Base-by-base conservation (phyloP, 2,113 vertebrate species). In the Chionodraco myersi region DNA sequence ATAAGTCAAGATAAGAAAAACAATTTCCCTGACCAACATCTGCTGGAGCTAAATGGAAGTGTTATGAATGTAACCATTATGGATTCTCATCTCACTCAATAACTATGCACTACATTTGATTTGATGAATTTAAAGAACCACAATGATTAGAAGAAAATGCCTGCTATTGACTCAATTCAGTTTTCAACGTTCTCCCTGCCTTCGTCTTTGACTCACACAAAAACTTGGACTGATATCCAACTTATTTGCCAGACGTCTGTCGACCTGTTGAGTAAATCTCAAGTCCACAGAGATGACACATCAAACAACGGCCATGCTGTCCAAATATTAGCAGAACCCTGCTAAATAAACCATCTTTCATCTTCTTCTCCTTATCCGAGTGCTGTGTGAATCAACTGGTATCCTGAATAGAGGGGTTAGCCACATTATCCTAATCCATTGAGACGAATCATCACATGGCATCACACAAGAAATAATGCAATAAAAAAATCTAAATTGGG, bases 211-310 rank as follows among this genome's bases (percentile, higher is more conserved):
- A 79, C 78, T 86, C 72, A 59, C 5, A 26, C 52, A 51, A 45
- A 34, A 73, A 36, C 57, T 84, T 48, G 16, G 41, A 72, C 72
- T 26, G 61, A 60, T 7, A 45, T 54, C 59, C 64, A 56, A 59
- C 71, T 79, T 54, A 82, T 79, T 72, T 71, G 67, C 71, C 66
- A 78, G 76, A 68, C 21, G 23, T 78, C 79, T 67, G 52, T 74
- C 70, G 62, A 83, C 80, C 74, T 36, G 71, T 74, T 67, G 52
- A 77, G 62, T 41, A 53, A 63, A 68, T 82, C 75, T 74, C 61
- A 71, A 76, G 77, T 26, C 4, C 10, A 54, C 13, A 3, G 41
- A 65, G 61, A 57, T 58, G 75, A 69, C 71, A 78, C 65, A 80
- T 70, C 73, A 82, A 86, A 85, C 53, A 81, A 67, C 8, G 66